Evolutionary conservation across 2,888 invertebrate genomes (phyloP), one percentile per base, ranked within the genome.

Genomic region (Hydroisotoma schaefferi): DNA sequence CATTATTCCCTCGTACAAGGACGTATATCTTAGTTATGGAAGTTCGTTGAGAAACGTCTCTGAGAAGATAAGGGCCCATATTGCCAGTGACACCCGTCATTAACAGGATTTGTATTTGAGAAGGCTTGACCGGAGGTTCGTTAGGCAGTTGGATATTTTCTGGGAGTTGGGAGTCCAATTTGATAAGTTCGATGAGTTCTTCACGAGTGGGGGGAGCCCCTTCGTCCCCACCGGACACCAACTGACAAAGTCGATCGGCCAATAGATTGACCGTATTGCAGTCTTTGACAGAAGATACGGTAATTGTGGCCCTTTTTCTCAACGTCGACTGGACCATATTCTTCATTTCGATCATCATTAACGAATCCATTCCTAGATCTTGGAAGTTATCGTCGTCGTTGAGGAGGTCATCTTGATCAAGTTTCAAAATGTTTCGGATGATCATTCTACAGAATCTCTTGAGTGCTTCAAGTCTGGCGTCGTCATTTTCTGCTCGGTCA

Each of bases 271-370:
- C 47, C 6, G 20, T 65, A 18, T 57, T 66, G 27, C 63, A 63
- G n/a, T 60, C 66, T 22, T 59, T 59, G 1, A 65, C 52, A 10
- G 57, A 59, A 20, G 46, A 44, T 1, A 63, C 20, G 4, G 58
- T 55, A 28, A 66, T 46, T 25, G 38, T 20, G n/a, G 29, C 53
- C 12, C 66, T 29, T 2, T 15, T 2, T 5, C 65, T 60, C 12
- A 66, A 37, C 12, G 57, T 15, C 20, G 55, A 54, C 43, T 65
- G 65, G n/a, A 65, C 5, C 15, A 28, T 25, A 43, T 65, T 65
- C 37, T 57, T 59, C 53, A 65, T 28, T 29, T 65, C 65, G 1
- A 65, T 29, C 58, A 60, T 55, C 60, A 65, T 57, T 25, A 65
- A 55, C 4, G 60, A 60, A 28, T 66, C 65, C 2, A 66, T 37